These are phyloP conservation scores for Phymatocera aterrima DNA, from an alignment of 2,888 invertebrate species.

Conservation along the genomic window DNA sequence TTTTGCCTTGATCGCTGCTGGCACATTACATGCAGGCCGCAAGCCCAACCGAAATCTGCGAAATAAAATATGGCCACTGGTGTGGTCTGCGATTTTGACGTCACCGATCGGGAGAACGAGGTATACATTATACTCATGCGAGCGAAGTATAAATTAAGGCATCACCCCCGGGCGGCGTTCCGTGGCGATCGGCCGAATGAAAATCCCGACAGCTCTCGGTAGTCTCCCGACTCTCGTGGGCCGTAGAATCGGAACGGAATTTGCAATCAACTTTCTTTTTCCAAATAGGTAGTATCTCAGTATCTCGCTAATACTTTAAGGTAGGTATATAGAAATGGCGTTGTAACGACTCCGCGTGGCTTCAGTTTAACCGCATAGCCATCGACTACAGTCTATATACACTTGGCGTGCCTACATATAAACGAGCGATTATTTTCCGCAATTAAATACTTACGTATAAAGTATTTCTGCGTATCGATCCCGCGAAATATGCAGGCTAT, in stretches of 20 bases:
- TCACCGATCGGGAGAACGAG: neutral
- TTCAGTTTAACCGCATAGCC: neutral
- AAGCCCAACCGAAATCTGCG: too few relatives aligned
- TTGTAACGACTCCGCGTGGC: neutral
- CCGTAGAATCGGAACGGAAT: slow-evolving; percentile 43
- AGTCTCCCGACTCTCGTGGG: too few relatives aligned
- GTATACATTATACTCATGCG: neutral
- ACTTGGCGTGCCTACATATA: neutral
- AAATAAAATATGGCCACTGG: neutral
- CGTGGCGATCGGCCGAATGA: slow-evolving; percentile 23
- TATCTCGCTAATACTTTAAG: slow-evolving; percentile 18
- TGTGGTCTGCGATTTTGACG: neutral
- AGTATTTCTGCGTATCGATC: too few relatives aligned
- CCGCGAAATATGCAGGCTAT: too few relatives aligned
- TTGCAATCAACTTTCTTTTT: slow-evolving; percentile 45
- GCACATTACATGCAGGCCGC: too few relatives aligned
- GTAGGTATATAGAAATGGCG: slow-evolving; percentile 31
- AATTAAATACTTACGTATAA: too few relatives aligned
- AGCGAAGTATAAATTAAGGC: slow-evolving; percentile 32
- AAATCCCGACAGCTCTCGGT: slow-evolving; percentile 12
- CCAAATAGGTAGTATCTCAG: slow-evolving; percentile 25
- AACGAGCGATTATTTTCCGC: too few relatives aligned
- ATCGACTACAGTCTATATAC: neutral
- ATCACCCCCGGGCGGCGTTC: slow-evolving; percentile 33
- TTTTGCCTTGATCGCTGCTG: too few relatives aligned